Conservation (phyloP, 2,113 vertebrate genomes). For the Triplophysa dalaica region DNA sequence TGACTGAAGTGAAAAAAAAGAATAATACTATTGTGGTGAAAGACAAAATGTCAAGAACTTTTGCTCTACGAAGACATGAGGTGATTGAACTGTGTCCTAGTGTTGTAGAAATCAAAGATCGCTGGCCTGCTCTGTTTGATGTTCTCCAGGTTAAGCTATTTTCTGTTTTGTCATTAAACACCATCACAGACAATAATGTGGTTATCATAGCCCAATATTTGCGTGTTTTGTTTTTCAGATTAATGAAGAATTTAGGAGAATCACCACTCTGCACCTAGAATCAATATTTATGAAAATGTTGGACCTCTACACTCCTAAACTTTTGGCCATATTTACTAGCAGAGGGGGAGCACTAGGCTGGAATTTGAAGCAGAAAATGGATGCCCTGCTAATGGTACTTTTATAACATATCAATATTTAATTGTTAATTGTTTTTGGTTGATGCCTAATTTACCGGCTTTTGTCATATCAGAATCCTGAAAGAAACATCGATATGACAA, state of each 20-base stretch:
- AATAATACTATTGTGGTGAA: slow-evolving; percentile 48
- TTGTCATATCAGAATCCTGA: neutral
- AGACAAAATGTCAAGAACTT: slow-evolving; percentile 51
- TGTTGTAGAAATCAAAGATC: slow-evolving; percentile 50
- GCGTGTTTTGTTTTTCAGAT: neutral
- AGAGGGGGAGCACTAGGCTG: neutral
- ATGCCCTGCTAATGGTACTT: neutral
- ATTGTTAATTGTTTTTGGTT: too few species aligned
- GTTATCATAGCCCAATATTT: neutral
- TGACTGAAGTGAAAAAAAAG: slow-evolving; percentile 49
- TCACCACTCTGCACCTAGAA: slow-evolving; percentile 5
- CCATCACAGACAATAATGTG: neutral
- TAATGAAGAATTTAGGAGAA: slow-evolving; percentile 1
- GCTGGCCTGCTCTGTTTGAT: slow-evolving; percentile 54
- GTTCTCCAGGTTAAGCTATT: slow-evolving; percentile 35
- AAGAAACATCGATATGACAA: neutral
- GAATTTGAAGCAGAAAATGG: slow-evolving; percentile 3
- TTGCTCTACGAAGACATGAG: slow-evolving; percentile 47
- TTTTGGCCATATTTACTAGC: neutral
- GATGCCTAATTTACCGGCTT: too few species aligned
- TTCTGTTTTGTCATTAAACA: too few species aligned
- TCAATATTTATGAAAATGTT: neutral
- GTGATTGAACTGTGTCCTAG: slow-evolving; percentile 24
- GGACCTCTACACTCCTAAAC: neutral
- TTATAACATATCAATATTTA: too few species aligned